phyloP scores from a whole-genome alignment of 2,888 invertebrate genomes.

The Rhamphomyia laevipes region DNA sequence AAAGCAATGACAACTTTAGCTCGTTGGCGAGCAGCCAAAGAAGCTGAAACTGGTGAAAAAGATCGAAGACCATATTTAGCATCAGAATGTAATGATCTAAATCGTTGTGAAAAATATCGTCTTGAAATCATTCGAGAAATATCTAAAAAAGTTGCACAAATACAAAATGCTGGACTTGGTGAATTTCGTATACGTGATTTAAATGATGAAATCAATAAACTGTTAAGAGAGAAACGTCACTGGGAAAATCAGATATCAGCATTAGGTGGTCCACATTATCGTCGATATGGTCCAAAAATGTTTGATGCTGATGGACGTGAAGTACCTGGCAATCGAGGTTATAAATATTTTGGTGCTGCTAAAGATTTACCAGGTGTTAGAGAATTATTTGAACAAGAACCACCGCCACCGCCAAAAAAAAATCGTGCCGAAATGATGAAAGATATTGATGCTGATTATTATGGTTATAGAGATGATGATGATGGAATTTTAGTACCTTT shows the following conservation, averaged over 20 bases:
- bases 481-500: conserved; percentile 87
- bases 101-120: conserved; percentile 92
- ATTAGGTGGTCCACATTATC: conserved; percentile 89
- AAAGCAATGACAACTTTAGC: conserved; percentile 99
- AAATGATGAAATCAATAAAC: conserved; percentile 98
- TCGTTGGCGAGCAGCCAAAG: conserved; percentile 94
- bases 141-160: conserved; percentile 96
- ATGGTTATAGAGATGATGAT: conserved; percentile 97
- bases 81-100: conserved; percentile 84
- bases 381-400: conserved; percentile 94
- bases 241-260: conserved; percentile 97
- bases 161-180: conserved; percentile 98
- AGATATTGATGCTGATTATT: conserved; percentile 97
- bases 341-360: conserved; percentile 97
- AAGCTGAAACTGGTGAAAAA: conserved; percentile 77
- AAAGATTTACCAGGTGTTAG: conserved; percentile 96
- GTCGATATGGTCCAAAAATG: conserved; percentile 85
- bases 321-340: conserved; percentile 94
- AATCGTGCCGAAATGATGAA: conserved; percentile 95
- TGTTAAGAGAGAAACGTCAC: conserved; percentile 88
- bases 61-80: conserved; percentile 88
- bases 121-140: conserved; percentile 95
- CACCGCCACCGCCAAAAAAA: conserved; percentile 79
- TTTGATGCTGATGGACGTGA: conserved; percentile 89
- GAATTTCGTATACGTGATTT: conserved; percentile 96